Conservation (phyloP, 2,797 vertebrate species). For the Luscinia luscinia region DNA sequence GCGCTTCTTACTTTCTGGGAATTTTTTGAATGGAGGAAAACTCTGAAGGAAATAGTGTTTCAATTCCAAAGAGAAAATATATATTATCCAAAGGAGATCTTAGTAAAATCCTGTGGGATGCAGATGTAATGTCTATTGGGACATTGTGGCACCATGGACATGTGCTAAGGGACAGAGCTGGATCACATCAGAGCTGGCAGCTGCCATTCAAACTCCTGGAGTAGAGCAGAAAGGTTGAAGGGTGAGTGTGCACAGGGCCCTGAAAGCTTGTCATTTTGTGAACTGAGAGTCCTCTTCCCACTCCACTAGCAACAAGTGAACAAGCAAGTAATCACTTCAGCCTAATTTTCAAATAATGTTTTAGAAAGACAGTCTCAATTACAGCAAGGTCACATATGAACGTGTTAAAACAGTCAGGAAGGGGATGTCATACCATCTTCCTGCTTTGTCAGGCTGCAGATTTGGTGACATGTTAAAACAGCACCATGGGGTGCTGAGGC, state of each 20-base stretch:
- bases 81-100: not conserved
- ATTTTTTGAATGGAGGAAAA: not conserved
- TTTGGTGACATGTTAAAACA: not conserved
- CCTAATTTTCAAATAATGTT: not conserved
- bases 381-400: not conserved
- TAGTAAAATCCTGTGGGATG: not conserved
- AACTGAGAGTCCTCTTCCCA: not conserved
- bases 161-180: not conserved
- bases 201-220: not conserved
- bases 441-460: not conserved
- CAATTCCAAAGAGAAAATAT: not conserved
- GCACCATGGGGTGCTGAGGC: not conserved
- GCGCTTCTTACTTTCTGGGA: rapidly evolving
- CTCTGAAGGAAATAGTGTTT: not conserved
- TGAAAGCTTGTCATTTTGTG: not conserved
- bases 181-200: not conserved
- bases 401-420: not conserved
- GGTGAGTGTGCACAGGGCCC: not conserved
- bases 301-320: not conserved
- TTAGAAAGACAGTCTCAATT: not conserved
- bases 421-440: not conserved
- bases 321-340: not conserved
- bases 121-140: not conserved
- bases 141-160: rapidly evolving
- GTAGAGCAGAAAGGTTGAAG: rapidly evolving